Evolutionary conservation across 2,113 vertebrate species (phyloP), one percentile per base, ranked within the genome.

Genomic region (Ranitomeya variabilis): DNA sequence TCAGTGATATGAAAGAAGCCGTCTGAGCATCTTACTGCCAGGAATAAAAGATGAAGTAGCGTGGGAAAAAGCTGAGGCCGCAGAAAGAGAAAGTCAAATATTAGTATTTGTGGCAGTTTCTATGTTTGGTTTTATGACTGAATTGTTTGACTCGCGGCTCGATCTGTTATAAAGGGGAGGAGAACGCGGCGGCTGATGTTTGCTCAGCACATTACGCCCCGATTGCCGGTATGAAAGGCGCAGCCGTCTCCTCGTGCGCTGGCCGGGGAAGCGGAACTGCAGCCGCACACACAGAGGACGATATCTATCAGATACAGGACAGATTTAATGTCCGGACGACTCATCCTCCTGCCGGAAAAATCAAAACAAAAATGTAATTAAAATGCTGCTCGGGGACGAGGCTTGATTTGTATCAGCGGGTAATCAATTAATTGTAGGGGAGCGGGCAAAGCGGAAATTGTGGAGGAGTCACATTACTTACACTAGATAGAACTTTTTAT

Each of bases 331-430:
- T 77, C 54, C 51, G 71, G 51, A n/a, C 21, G 31, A 78, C 69
- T 69, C 18, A 87, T 79, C 60, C 37, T 87, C 86, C 16, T 12
- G 60, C 37, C 51, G 74, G 54, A 21, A 45, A 67, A 64, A 64
- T 19, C 15, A 12, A 85, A 64, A 64, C 62, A 64, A 19, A 64
- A 86, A 62, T 45, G 71, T 57, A 76, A 86, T 86, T 85, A 86
- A 59, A 85, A 74, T 26, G 16, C 71, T 45, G 55, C 59, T 51
- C 15, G 71, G 55, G 60, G 60, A 62, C 4, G 60, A 57, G 6
- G 19, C 23, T 51, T 74, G 52, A 74, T 45, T 86, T 16, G 10
- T 76, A 86, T 76, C 55, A 13, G 71, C 13, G 9, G 84, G 71
- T 77, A 77, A 86, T 86, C 77, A 31, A n/a, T n/a, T n/a, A 76